phyloP scores from a whole-genome alignment of 1,140 invertebrate species.

The Neelides sp. region DNA sequence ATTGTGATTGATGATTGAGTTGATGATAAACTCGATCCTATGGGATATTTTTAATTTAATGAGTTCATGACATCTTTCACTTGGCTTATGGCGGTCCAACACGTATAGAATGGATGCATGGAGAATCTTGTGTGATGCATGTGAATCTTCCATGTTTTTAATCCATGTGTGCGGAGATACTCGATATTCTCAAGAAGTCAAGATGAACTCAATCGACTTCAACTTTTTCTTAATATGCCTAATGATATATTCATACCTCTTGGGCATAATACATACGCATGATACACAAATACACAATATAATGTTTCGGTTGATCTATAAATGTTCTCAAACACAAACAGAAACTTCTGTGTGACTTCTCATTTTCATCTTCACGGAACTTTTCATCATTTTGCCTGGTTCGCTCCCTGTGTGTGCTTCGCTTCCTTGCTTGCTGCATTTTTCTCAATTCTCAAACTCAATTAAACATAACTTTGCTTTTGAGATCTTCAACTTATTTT shows the following conservation, averaged over 20 bases:
- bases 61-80: background rate
- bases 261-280: background rate
- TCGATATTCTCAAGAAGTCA: conserved; percentile 1
- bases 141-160: background rate
- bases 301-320: background rate
- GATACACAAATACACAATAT: background rate
- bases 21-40: too few relatives aligned
- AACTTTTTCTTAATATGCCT: background rate
- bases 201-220: background rate
- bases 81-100: too few relatives aligned
- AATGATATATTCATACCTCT: background rate
- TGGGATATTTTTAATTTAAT: background rate
- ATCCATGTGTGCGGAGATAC: background rate
- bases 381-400: background rate
- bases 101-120: too few relatives aligned
- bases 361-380: background rate
- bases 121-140: background rate
- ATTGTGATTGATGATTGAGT: too few relatives aligned
- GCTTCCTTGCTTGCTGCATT: too few relatives aligned
- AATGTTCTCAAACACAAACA: background rate
- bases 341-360: background rate
- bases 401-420: too few relatives aligned
- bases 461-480: background rate
- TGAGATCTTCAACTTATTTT: background rate
- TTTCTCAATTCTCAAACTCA: background rate